Conservation (phyloP, 2,797 vertebrate species). For the Phylloscopus collybita region DNA sequence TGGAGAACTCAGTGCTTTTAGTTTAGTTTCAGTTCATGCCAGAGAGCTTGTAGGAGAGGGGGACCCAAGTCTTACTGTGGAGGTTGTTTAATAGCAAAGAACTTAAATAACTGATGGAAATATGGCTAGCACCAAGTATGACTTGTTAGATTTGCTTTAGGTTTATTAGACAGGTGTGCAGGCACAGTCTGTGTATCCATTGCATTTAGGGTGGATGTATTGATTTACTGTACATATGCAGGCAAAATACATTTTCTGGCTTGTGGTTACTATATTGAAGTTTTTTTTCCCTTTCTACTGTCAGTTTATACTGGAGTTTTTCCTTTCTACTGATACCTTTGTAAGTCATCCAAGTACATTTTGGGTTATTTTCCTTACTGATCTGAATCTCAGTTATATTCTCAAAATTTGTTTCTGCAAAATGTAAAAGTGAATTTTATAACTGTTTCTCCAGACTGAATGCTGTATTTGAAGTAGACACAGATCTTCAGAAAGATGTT, state of each 20-base stretch:
- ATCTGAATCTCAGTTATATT: neutral
- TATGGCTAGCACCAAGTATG: neutral
- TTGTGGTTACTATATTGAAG: neutral
- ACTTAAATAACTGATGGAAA: neutral
- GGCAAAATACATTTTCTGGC: neutral
- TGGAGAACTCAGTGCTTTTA: neutral
- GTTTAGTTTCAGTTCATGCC: neutral
- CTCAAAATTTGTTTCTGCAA: neutral
- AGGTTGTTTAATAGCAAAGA: neutral
- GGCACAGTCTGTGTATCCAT: neutral
- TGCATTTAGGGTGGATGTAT: neutral
- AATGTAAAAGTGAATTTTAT: neutral
- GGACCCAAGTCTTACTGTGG: neutral
- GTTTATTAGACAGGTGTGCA: neutral
- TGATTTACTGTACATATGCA: neutral
- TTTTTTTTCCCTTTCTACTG: neutral
- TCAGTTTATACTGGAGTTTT: neutral
- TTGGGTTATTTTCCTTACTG: neutral
- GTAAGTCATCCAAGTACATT: neutral
- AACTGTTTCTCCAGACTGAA: conserved; percentile 78
- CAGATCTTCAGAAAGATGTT: conserved; percentile 95
- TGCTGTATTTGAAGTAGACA: conserved; percentile 94
- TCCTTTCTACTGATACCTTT: neutral
- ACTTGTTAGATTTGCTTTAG: neutral
- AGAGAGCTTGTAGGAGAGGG: neutral